Conservation (phyloP, 2,888 invertebrate genomes). For the Calameuta idolon region DNA sequence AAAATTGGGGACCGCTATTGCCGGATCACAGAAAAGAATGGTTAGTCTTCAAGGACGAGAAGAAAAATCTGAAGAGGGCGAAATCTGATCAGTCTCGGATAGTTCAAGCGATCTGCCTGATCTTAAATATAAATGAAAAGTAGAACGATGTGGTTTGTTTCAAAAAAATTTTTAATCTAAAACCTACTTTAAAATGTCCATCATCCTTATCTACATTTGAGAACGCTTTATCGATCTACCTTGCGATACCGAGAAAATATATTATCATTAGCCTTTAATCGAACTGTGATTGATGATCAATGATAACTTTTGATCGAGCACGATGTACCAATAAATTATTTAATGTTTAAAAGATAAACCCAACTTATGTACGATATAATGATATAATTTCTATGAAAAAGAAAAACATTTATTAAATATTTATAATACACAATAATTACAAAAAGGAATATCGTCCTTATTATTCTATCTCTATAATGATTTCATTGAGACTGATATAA, state of each 20-base stretch:
- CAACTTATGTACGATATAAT: neutral
- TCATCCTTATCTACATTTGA: too few species aligned
- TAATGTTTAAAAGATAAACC: neutral
- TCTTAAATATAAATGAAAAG: conserved; percentile 26
- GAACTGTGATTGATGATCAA: neutral
- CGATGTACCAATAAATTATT: neutral
- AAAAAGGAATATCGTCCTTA: neutral
- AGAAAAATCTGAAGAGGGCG: conserved; percentile 37
- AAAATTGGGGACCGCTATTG: conserved; percentile 33
- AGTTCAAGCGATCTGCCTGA: conserved; percentile 32
- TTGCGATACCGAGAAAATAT: too few species aligned
- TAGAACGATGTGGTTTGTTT: neutral
- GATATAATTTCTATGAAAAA: neutral
- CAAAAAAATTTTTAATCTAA: neutral
- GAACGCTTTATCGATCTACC: too few species aligned
- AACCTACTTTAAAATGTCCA: neutral
- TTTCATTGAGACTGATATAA: neutral
- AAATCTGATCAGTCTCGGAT: conserved; percentile 33
- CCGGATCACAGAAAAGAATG: conserved; percentile 23
- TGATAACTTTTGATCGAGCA: neutral
- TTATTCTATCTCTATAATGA: neutral
- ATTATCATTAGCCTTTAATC: neutral
- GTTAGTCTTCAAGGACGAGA: conserved; percentile 34
- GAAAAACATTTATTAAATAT: neutral
- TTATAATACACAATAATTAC: conserved; percentile 5